Evolutionary conservation across 2,888 invertebrate genomes (phyloP), one percentile per base, ranked within the genome.

Genomic region (Adelphocoris suturalis): DNA sequence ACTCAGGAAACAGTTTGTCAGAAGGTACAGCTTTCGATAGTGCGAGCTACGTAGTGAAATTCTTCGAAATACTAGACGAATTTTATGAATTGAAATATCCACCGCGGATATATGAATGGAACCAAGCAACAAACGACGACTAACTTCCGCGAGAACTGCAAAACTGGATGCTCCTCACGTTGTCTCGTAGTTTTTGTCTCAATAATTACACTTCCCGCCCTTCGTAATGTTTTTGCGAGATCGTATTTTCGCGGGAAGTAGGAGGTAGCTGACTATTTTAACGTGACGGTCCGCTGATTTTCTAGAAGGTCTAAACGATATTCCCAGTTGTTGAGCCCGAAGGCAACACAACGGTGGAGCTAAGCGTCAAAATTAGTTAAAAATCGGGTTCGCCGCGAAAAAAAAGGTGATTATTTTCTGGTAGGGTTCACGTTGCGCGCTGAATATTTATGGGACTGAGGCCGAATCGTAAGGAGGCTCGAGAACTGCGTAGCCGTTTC

Each of bases 261-360:
- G 52, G 52, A 52, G 52, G 52, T 52, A 52, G 14, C 11, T 68
- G 68, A 7, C 52, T 68, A 23, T 68, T 68, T 11, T 23, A 23
- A 68, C 68, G 68, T 23, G 68, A 68, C 68, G 68, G 68, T 68
- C 68, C 68, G 68, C 23, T 68, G 68, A 68, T 68, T 68, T 19
- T 23, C 23, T 23, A 68, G 68, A 68, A 68, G 68, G 68, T 68
- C 68, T 68, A 27, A 68, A 68, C 68, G 5, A 23, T 37, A 37
- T 68, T 23, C 0, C 11, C 52, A 16, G 16, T 1, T 11, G 52
- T 52, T 5, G 57, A 57, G n/a, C 68, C 23, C 11, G 68, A 11
- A 23, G 11, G 68, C 7, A 11, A 23, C n/a, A 23, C 19, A 68
- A 37, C 37, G 7, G 7, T 37, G 7, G 37, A 68, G 68, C n/a